These are phyloP conservation scores for Scelioninae gen. 1 DNA, from an alignment of 2,888 invertebrate genomes.

Conservation along the genomic window DNA sequence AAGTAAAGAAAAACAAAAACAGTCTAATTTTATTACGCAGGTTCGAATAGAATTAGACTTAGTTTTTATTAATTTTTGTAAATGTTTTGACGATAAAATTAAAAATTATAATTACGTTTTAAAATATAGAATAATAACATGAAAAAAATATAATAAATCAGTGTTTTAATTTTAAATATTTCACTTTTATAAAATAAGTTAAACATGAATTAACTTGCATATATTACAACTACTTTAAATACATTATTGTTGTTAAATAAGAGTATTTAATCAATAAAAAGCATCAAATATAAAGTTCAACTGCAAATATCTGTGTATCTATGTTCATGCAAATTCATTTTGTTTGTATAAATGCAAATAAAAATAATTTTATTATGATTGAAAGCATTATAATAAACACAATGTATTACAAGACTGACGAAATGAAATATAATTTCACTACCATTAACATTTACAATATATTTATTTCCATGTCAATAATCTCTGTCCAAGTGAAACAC, in stretches of 20 bases:
- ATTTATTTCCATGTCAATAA: no score
- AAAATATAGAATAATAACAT: no score
- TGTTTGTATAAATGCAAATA: conserved; percentile 1
- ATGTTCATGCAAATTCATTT: conserved; percentile 5
- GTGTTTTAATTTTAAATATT: no score
- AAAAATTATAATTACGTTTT: no score
- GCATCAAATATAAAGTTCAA: conserved; percentile 9
- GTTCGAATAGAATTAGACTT: no score
- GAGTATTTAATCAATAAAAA: conserved; percentile 20
- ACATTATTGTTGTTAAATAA: conserved; percentile 13
- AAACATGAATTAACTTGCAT: not conserved
- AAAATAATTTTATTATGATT: conserved; percentile 5
- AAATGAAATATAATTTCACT: no score
- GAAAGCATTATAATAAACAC: conserved; percentile 1
- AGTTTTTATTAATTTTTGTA: no score
- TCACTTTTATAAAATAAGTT: not conserved
- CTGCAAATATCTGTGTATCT: not conserved
- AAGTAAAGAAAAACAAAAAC: no score
- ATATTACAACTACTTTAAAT: not conserved
- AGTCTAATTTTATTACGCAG: no score
- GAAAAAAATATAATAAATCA: no score
- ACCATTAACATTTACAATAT: no score
- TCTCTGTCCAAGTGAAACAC: not conserved
- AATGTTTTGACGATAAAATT: no score
- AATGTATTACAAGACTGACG: not conserved